Conservation (phyloP, 2,888 invertebrate species). For the Argynnis bischoffii region DNA sequence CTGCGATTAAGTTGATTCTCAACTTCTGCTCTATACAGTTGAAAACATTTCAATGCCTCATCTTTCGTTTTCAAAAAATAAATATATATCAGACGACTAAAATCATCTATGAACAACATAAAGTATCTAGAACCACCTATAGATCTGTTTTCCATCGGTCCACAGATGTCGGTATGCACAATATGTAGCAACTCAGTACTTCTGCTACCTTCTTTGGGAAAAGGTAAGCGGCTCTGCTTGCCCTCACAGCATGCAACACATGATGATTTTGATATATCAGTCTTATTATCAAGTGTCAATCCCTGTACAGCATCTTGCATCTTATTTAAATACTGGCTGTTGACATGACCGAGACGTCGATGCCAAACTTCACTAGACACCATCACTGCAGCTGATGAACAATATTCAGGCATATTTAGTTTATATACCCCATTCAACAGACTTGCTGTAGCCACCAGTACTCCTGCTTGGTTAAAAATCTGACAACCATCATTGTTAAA, state of each 20-base stretch:
- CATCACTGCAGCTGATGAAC: background rate
- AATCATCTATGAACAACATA: too few relatives aligned
- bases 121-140: too few relatives aligned
- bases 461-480: slow-evolving; percentile 36
- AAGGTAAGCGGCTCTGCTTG: slow-evolving; percentile 1
- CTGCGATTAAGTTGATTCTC: slow-evolving; percentile 22
- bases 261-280: background rate
- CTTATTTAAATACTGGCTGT: slow-evolving; percentile 34
- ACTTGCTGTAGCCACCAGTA: slow-evolving; percentile 40
- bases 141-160: too few relatives aligned
- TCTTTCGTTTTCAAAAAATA: background rate
- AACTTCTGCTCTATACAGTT: background rate
- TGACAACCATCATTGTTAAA: slow-evolving; percentile 41
- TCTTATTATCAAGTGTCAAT: background rate
- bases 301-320: slow-evolving; percentile 42
- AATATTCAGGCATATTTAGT: background rate
- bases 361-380: slow-evolving; percentile 22
- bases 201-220: background rate
- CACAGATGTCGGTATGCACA: too few relatives aligned
- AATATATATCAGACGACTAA: background rate
- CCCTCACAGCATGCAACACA: background rate
- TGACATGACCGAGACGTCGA: slow-evolving; percentile 36
- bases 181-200: background rate
- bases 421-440: slow-evolving; percentile 37
- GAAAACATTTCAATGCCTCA: background rate